These are phyloP conservation scores for Cheilosia soror DNA, from an alignment of 2,888 invertebrate species.

Conservation along the genomic window DNA sequence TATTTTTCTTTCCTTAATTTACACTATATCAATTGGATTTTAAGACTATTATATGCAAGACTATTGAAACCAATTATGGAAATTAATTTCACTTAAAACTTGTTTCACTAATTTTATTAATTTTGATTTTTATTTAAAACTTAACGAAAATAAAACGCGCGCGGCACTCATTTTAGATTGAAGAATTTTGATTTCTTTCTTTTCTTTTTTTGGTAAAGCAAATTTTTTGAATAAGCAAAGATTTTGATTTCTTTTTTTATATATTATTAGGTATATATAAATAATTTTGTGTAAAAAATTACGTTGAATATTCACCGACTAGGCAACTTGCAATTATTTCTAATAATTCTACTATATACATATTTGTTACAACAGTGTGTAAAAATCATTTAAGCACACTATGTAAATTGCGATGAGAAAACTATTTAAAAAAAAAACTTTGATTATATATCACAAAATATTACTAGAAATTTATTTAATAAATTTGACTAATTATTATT, in stretches of 20 bases:
- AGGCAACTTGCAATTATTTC: conserved; percentile 30
- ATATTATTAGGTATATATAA: background rate
- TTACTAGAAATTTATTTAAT: conserved; percentile 52
- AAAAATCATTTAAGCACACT: conserved; percentile 62
- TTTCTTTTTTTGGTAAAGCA: no score
- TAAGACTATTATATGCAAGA: background rate
- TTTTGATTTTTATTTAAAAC: background rate
- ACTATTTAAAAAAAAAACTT: conserved; percentile 35
- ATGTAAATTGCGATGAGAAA: conserved; percentile 34
- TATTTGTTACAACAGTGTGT: conserved; percentile 25
- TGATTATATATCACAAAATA: conserved; percentile 65
- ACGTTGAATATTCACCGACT: conserved; percentile 1
- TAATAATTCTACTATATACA: conserved; percentile 28
- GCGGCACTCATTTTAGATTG: background rate
- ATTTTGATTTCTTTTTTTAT: conserved; percentile 20
- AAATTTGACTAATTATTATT: conserved; percentile 37
- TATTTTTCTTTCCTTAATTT: conserved; percentile 10
- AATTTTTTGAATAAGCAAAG: conserved; percentile 19
- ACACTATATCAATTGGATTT: conserved; percentile 28
- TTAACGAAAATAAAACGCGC: background rate
- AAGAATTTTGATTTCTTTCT: conserved; percentile 2
- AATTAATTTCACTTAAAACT: conserved; percentile 12
- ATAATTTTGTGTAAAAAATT: conserved; percentile 17
- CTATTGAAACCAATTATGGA: conserved; percentile 31
- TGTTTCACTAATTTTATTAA: conserved; percentile 10